Conservation (phyloP, 1,140 invertebrate species). For the Anthonomus grandis region DNA sequence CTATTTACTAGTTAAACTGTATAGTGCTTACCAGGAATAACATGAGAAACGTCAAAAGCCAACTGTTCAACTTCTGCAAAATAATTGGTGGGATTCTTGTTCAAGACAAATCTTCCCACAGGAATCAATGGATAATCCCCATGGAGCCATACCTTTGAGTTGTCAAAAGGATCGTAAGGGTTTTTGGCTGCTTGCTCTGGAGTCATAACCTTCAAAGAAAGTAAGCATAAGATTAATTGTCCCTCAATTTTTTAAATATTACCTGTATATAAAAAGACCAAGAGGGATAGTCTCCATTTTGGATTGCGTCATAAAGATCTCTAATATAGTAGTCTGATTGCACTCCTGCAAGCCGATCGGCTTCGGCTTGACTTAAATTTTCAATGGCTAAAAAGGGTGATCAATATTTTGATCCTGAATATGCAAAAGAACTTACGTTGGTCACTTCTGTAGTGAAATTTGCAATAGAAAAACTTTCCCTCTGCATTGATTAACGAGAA, state of each 20-base stretch:
- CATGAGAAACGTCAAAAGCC: conserved; percentile 79
- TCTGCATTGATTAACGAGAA: conserved; percentile 80
- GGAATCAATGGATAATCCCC: conserved; percentile 76
- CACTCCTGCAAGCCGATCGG: conserved; percentile 55
- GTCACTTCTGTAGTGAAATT: conserved; percentile 86
- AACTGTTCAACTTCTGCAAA: conserved; percentile 86
- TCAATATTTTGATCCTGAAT: conserved; percentile 5
- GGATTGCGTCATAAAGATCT: conserved; percentile 75
- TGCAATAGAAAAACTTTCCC: conserved; percentile 71
- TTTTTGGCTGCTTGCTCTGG: conserved; percentile 53
- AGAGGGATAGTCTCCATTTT: conserved; percentile 62
- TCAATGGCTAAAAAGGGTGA: conserved; percentile 56
- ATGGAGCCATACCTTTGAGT: conserved; percentile 76
- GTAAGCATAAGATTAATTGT: neutral
- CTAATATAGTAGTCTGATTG: conserved; percentile 73
- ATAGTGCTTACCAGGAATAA: conserved; percentile 59
- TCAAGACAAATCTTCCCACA: conserved; percentile 79
- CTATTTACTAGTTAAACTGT: no score
- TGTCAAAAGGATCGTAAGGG: conserved; percentile 63
- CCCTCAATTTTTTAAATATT: no score
- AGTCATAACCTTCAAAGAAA: conserved; percentile 43
- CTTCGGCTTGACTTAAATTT: conserved; percentile 57
- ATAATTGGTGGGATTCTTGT: conserved; percentile 81
- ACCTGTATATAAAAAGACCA: conserved; percentile 61
- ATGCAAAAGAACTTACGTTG: conserved; percentile 55